Percentiles rank a stretch among this genome's conserved stretches.
Evolutionary conservation across 2,113 vertebrate species (phyloP).

Genomic region (Rousettus leschenaultii): DNA sequence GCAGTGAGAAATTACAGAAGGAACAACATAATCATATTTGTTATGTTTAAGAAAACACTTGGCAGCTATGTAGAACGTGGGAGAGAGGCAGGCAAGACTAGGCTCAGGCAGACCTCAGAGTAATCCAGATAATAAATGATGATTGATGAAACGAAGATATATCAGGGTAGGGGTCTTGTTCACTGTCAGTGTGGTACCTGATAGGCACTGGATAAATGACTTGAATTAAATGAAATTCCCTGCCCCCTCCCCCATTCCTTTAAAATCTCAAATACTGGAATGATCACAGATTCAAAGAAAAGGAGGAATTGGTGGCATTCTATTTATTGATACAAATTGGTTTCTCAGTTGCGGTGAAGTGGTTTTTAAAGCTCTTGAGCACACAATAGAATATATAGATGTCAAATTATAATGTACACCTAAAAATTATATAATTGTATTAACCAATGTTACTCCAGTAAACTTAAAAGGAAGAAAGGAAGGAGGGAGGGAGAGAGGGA

Average conservation of each 20-base stretch:
- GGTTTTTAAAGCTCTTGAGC: background rate
- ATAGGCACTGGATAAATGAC: background rate
- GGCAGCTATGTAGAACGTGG: background rate
- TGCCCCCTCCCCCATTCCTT: background rate
- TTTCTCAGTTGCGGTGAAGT: background rate
- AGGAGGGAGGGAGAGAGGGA: too few species aligned
- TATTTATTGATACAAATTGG: slow-evolving; percentile 9
- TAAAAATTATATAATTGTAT: too few species aligned
- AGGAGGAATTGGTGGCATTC: background rate
- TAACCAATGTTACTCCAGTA: too few species aligned
- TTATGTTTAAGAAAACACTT: background rate
- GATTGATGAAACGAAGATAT: background rate
- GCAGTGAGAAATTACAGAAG: background rate
- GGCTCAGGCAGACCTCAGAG: background rate
- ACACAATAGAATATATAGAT: too few species aligned
- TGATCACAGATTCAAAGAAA: background rate
- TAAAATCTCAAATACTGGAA: background rate
- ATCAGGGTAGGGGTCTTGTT: background rate
- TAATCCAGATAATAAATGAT: background rate
- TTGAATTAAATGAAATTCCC: background rate
- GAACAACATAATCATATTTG: background rate
- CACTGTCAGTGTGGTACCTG: background rate
- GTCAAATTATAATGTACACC: too few species aligned
- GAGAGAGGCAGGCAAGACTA: background rate
- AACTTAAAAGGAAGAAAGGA: too few species aligned